Evolutionary conservation across 2,888 invertebrate species (phyloP).

Genomic region (Cactoblastis cactorum): DNA sequence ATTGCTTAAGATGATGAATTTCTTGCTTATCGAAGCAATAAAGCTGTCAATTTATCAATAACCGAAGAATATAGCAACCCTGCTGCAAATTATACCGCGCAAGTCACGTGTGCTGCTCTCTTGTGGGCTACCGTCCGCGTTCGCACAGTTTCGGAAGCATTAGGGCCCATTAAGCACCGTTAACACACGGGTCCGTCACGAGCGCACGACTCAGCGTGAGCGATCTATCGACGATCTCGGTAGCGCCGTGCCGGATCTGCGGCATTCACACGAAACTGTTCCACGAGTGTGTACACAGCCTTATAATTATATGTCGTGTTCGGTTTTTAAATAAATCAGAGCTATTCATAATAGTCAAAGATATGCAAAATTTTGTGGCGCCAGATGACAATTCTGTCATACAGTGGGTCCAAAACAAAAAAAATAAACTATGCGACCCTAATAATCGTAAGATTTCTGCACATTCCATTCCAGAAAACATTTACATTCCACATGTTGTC

Average conservation of each 20-base stretch:
- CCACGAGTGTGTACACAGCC: conserved; percentile 29
- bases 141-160: conserved; percentile 80
- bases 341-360: too few species aligned
- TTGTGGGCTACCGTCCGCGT: conserved; percentile 71
- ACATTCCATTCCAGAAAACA: conserved; percentile 10
- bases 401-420: not conserved
- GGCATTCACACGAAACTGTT: conserved; percentile 64
- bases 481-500: conserved; percentile 40
- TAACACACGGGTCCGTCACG: conserved; percentile 75
- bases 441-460: too few species aligned
- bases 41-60: not conserved
- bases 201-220: conserved; percentile 69
- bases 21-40: not conserved
- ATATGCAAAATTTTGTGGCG: too few species aligned
- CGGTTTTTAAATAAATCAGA: not conserved
- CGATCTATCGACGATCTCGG: conserved; percentile 74
- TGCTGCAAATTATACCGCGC: conserved; percentile 55
- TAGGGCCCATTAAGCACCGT: conserved; percentile 78
- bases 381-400: not conserved
- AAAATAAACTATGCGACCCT: too few species aligned
- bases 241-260: conserved; percentile 55
- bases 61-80: not conserved
- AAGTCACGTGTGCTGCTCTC: conserved; percentile 66
- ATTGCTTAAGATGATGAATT: too few species aligned
- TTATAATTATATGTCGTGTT: not conserved